A percentile compares a stretch with the other conserved stretches of the same genome.
Conservation (phyloP, 2,888 invertebrate genomes). For the Polyploca ridens region DNA sequence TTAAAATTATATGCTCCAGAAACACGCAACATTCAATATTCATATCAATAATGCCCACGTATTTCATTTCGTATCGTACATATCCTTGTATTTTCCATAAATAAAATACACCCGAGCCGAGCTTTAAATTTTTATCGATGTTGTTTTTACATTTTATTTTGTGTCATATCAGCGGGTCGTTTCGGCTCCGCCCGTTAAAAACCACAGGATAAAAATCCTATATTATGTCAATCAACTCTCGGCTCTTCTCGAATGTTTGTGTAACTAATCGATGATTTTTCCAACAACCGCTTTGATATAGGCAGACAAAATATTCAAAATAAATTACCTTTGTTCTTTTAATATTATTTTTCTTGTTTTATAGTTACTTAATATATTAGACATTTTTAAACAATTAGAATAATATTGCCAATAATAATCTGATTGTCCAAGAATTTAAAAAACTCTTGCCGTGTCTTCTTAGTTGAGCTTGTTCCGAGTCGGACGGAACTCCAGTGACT, state of each 20-base stretch:
- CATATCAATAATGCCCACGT: constrained; percentile 12
- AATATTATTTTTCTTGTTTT: no score
- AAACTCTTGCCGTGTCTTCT: no score
- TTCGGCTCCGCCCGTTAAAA: background rate
- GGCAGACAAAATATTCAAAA: background rate
- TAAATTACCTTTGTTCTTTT: no score
- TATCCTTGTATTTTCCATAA: constrained; percentile 8
- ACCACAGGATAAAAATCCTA: background rate
- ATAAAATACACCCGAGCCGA: constrained; percentile 9
- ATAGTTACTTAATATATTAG: no score
- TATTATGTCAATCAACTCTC: background rate
- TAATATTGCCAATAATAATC: no score
- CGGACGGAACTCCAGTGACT: no score
- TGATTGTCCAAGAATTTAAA: no score
- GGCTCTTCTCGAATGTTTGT: no score
- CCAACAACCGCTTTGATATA: no score
- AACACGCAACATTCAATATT: constrained; percentile 11
- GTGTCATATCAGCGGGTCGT: background rate
- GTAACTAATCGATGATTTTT: no score
- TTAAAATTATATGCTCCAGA: background rate
- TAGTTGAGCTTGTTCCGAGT: no score
- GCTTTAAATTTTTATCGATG: constrained; percentile 9
- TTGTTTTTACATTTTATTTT: constrained; percentile 2
- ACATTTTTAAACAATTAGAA: no score
- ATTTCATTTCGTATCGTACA: constrained; percentile 12